Percentiles rank a stretch among this genome's conserved stretches.
phyloP scores from a whole-genome alignment of 2,888 invertebrate species.

The Nemotelus nigrinus region DNA sequence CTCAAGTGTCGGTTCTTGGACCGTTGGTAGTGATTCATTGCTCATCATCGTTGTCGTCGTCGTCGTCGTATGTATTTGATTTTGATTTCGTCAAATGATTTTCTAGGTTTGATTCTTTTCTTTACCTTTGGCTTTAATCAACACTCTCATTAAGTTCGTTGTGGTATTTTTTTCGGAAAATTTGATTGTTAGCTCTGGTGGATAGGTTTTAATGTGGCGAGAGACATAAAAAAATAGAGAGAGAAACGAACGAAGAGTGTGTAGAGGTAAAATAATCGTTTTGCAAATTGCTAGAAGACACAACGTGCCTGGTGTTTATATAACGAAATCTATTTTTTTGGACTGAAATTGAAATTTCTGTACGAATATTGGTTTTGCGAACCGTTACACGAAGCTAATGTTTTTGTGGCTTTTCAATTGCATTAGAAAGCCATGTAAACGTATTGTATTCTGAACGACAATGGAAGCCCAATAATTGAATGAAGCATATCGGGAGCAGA shows the following conservation, averaged over 20 bases:
- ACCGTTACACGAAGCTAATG: too few relatives aligned
- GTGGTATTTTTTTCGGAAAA: background rate
- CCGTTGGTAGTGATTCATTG: background rate
- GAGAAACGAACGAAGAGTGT: background rate
- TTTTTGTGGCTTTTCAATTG: too few relatives aligned
- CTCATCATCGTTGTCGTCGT: background rate
- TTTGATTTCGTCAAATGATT: background rate
- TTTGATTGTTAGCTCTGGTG: background rate
- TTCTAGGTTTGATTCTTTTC: background rate
- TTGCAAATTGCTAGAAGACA: too few relatives aligned
- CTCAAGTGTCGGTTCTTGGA: background rate
- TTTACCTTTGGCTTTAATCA: background rate
- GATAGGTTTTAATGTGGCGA: background rate
- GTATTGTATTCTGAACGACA: too few relatives aligned
- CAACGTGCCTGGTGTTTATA: too few relatives aligned
- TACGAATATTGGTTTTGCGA: too few relatives aligned
- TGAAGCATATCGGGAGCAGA: too few relatives aligned
- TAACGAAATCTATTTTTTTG: too few relatives aligned
- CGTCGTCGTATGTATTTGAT: background rate
- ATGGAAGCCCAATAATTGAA: too few relatives aligned
- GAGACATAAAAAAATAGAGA: background rate
- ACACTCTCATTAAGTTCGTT: conserved; percentile 5
- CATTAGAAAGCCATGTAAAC: too few relatives aligned
- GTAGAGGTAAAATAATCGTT: too few relatives aligned
- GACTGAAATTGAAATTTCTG: too few relatives aligned